phyloP scores from a whole-genome alignment of 2,888 invertebrate species.

The Adineta ricciae region DNA sequence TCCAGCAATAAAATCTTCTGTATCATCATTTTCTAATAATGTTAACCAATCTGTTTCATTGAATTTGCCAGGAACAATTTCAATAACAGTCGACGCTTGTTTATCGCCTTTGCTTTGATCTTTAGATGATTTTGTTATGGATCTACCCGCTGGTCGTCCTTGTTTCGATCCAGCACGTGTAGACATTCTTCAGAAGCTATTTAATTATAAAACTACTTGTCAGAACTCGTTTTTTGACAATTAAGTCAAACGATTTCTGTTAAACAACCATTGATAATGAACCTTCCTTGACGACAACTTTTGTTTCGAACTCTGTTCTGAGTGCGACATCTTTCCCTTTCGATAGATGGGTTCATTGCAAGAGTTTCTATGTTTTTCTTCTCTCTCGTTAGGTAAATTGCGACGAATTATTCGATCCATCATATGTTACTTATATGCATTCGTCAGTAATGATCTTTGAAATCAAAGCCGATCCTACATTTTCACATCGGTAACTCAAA shows the following conservation, averaged over 20 bases:
- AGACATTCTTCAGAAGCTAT: neutral
- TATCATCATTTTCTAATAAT: slow-evolving; percentile 45
- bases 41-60: slow-evolving; percentile 49
- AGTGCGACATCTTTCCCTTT: neutral
- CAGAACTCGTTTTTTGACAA: too few species aligned
- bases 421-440: too few species aligned
- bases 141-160: neutral
- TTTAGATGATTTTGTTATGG: neutral
- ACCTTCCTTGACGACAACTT: neutral
- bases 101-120: slow-evolving; percentile 20
- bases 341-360: neutral
- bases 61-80: slow-evolving; percentile 49
- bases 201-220: too few species aligned
- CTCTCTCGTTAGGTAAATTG: too few species aligned
- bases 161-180: neutral
- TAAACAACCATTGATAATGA: neutral
- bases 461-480: too few species aligned
- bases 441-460: too few species aligned
- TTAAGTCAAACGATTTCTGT: neutral
- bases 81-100: slow-evolving; percentile 43
- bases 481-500: too few species aligned
- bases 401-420: too few species aligned
- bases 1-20: slow-evolving; percentile 46
- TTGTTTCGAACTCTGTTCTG: neutral
- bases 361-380: too few species aligned